phyloP scores from a whole-genome alignment of 2,888 invertebrate species.

The Matsumyia berberina region DNA sequence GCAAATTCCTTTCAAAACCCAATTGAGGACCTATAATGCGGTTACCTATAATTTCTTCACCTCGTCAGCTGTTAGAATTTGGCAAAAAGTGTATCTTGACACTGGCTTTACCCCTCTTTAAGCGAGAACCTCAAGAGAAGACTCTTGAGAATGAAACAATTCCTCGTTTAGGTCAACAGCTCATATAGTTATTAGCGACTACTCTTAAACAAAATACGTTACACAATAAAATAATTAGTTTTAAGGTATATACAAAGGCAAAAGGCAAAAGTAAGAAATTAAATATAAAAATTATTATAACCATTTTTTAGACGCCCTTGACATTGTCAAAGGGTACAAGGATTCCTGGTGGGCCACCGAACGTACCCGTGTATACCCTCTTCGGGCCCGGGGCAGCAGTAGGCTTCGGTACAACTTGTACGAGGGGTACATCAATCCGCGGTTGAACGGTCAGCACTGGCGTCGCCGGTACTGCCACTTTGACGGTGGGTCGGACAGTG shows the following conservation, averaged over 20 bases:
- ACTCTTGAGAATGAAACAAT: constrained; percentile 1
- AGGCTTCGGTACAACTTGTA: not conserved
- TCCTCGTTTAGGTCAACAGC: constrained; percentile 9
- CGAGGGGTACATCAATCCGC: constrained; percentile 1
- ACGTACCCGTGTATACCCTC: constrained; percentile 79
- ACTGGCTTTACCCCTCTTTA: no score
- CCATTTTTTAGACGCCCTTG: constrained; percentile 66
- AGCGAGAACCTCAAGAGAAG: not conserved
- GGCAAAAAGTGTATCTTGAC: no score
- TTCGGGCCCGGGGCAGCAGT: not conserved
- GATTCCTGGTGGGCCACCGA: constrained; percentile 83
- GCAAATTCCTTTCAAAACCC: no score
- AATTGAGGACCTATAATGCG: no score
- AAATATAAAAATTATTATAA: not conserved
- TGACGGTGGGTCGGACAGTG: constrained; percentile 49
- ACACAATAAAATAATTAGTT: constrained; percentile 39
- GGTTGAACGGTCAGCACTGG: constrained; percentile 6
- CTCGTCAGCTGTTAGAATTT: no score
- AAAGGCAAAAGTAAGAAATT: constrained; percentile 5
- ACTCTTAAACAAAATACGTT: constrained; percentile 52
- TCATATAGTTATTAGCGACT: constrained; percentile 44
- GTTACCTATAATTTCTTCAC: no score
- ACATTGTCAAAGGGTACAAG: constrained; percentile 82
- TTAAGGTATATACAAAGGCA: constrained; percentile 55
- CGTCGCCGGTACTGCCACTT: constrained; percentile 6